Evolutionary conservation across 2,113 vertebrate species (phyloP), one percentile per base, ranked within the genome.

Genomic region (Ailuropoda melanoleuca): DNA sequence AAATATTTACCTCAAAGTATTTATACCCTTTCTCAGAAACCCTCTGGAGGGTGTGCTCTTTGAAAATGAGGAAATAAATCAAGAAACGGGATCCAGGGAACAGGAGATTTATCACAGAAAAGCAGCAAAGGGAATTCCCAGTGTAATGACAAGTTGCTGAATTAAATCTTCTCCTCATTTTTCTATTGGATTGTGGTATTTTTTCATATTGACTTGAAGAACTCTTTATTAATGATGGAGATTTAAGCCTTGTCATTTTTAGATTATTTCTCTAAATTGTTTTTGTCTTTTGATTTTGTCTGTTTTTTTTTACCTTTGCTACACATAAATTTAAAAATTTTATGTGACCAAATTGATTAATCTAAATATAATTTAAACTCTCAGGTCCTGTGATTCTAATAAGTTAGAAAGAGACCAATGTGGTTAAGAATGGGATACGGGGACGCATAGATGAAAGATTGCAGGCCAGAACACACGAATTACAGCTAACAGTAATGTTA

Each of bases 281-380:
- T 91, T 92, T 77, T 82, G 19, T 3, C 50, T 93, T 74, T 93
- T 84, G 56, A 66, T 81, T 84, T 96, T 94, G 10, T 75, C 10
- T 62, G 1, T 19, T 18, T 56, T 84, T 46, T 75, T 75, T 46
- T 14, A 74, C 13, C 26, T 93, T 88, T 93, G 8, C 9, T 77
- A 58, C 14, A 92, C 1, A 92, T 26, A 92, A 92, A 31, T 24
- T 64, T 70, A 84, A 81, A 74, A 24, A 21, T 31, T 84, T 48
- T 60, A 74, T 90, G 18, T 88, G 21, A 46, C 64, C 48, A 94
- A 50, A 83, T 80, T 53, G 46, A 48, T 92, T 89, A 92, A 90
- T 66, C 5, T 82, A 53, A 94, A 78, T 24, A 64, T 77, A 90
- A 58, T 80, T 89, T 90, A 72, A 82, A 72, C n/a, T 53, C 26